Percentiles rank a stretch among this genome's conserved stretches.
phyloP scores from a whole-genome alignment of 2,888 invertebrate species.

The Poecilobothrus nobilitatus region DNA sequence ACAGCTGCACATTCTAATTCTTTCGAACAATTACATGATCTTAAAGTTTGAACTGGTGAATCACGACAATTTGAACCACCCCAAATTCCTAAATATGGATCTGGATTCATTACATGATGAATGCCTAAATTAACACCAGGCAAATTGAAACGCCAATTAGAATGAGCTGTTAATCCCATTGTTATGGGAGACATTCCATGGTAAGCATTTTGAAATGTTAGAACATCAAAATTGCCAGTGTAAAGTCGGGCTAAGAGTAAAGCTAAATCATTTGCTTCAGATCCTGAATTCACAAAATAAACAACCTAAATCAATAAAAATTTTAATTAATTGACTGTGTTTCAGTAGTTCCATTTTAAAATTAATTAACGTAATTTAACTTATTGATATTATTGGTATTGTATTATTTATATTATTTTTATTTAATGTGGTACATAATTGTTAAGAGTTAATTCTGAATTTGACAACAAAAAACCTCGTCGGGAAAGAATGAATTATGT shows the following conservation, averaged over 20 bases:
- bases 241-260: slow-evolving; percentile 75
- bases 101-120: slow-evolving; percentile 84
- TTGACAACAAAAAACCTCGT: no score
- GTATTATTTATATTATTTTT: no score
- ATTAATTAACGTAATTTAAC: no score
- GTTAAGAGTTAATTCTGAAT: no score
- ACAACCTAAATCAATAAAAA: slow-evolving; percentile 56
- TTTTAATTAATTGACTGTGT: no score
- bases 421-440: no score
- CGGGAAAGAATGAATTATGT: no score
- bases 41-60: slow-evolving; percentile 64
- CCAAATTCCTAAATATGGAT: slow-evolving; percentile 85
- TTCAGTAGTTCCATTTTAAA: no score
- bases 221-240: slow-evolving; percentile 74
- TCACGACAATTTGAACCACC: slow-evolving; percentile 83
- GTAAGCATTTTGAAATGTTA: slow-evolving; percentile 82
- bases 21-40: slow-evolving; percentile 56
- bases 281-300: slow-evolving; percentile 92
- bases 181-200: slow-evolving; percentile 84
- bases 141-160: slow-evolving; percentile 68
- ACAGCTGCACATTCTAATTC: slow-evolving; percentile 58
- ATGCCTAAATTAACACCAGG: slow-evolving; percentile 62
- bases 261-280: slow-evolving; percentile 95
- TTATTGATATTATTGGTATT: no score
- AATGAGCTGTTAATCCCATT: slow-evolving; percentile 72